Conservation (phyloP, 1,140 invertebrate species). For the Heliconius himera region DNA sequence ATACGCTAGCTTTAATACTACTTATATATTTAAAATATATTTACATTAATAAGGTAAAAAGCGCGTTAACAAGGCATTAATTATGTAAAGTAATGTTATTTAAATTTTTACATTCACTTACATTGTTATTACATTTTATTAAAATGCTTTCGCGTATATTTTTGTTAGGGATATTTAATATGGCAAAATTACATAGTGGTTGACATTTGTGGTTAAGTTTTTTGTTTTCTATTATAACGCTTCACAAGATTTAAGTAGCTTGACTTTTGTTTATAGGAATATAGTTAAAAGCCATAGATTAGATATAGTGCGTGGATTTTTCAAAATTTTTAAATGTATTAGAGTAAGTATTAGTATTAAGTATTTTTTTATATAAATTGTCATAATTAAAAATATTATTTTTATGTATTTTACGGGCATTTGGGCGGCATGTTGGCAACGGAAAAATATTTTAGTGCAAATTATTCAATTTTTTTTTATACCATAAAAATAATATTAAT, state of each 20-base stretch:
- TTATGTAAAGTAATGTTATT: constrained; percentile 22
- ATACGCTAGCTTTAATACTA: constrained; percentile 8
- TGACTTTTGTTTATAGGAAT: too few species aligned
- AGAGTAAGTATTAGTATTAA: too few species aligned
- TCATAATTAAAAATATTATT: too few species aligned
- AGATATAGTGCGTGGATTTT: too few species aligned
- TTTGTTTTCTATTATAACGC: too few species aligned
- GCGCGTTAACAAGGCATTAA: constrained; percentile 25
- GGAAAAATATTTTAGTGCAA: neutral
- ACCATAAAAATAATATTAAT: too few species aligned
- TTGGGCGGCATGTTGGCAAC: neutral
- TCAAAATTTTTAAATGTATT: too few species aligned
- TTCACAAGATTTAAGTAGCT: too few species aligned
- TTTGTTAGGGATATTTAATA: constrained; percentile 9
- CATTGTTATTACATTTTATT: neutral
- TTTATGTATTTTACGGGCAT: too few species aligned
- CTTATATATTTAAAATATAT: constrained; percentile 8
- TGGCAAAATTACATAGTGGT: neutral
- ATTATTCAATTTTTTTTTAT: too few species aligned
- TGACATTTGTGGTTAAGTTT: neutral
- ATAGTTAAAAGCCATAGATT: too few species aligned
- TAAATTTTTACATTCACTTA: neutral
- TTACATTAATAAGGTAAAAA: constrained; percentile 21
- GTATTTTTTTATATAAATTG: too few species aligned
- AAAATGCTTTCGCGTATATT: constrained; percentile 6